Evolutionary conservation across 2,888 invertebrate genomes (phyloP), one percentile per base, ranked within the genome.

Genomic region (Macrophya annulata): DNA sequence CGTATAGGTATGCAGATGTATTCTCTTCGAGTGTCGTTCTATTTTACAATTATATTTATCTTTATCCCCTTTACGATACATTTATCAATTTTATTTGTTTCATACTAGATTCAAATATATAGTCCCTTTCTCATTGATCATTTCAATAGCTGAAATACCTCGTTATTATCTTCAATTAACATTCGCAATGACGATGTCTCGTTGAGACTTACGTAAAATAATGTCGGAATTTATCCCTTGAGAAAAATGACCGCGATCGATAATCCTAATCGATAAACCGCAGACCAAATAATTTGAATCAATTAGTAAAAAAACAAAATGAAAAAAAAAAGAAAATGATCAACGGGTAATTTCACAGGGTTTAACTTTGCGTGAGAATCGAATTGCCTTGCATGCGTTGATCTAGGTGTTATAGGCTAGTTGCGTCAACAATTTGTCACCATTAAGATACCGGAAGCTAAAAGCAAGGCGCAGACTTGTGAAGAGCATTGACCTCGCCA

Each of bases 401-500:
- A 81, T 81, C 43, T 81, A 74, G n/a, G 72, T 45, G 3, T 31
- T 31, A 31, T 31, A 31, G n/a, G n/a, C n/a, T 31, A 15, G 62
- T 81, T 62, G 43, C 55, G 55, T 62, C n/a, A 81, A 62, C 62
- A 62, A 81, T 81, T 81, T 81, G 81, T 81, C 81, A 81, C 43
- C 25, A 62, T 81, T 81, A 59, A 43, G 43, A 81, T 40, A 79
- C 79, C 79, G 79, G 81, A 81, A 81, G 62, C 21, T n/a, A 43
- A 62, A 43, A 37, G 37, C 40, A 40, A 62, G 81, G 10, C 81
- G 43, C 81, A 43, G 81, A 81, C 59, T 62, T 81, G 40, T 62
- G 21, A 81, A 59, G 81, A 81, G 59, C 81, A 43, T 81, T 81
- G 59, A 81, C 62, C 81, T 25, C 81, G 10, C 21, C 79, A n/a